These are phyloP conservation scores for Gnathonemus longibarbis DNA, from an alignment of 2,113 vertebrate species.

Conservation along the genomic window DNA sequence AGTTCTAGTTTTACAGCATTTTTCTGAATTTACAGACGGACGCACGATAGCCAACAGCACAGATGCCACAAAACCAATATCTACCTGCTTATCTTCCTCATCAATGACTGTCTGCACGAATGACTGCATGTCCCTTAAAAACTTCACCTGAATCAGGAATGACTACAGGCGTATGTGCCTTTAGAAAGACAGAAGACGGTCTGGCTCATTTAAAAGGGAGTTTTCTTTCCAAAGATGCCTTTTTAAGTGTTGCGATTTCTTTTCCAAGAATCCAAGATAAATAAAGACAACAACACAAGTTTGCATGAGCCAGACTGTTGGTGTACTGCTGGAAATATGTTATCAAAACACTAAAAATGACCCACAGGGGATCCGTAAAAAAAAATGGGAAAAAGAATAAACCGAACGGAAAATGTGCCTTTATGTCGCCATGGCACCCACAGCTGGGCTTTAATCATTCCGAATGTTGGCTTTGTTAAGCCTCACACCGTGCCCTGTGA, in stretches of 20 bases:
- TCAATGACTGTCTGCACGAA: not conserved
- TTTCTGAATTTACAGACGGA: not conserved
- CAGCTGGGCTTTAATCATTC: slow-evolving; percentile 6
- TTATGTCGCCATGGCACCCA: not conserved
- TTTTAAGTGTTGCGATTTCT: not conserved
- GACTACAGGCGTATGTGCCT: not conserved
- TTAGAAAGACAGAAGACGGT: not conserved
- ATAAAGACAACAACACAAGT: not conserved
- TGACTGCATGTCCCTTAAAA: not conserved
- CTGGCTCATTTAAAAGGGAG: not conserved
- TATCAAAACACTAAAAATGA: not conserved
- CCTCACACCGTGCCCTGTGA: not conserved
- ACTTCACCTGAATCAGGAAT: not conserved
- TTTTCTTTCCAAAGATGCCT: not conserved
- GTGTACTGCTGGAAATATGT: not conserved
- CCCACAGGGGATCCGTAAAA: not conserved
- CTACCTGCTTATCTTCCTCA: not conserved
- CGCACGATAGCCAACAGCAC: not conserved
- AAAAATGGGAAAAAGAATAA: not conserved
- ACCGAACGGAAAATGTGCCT: not conserved
- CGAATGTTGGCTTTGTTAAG: slow-evolving; percentile 2
- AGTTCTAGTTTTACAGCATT: not conserved
- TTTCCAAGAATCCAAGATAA: not conserved
- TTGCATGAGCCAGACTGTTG: not conserved
- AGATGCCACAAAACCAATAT: not conserved